A percentile compares a stretch with the other conserved stretches of the same genome.
These are phyloP conservation scores for Cacoxenus indagator DNA, from an alignment of 2,888 invertebrate genomes.

Conservation along the genomic window DNA sequence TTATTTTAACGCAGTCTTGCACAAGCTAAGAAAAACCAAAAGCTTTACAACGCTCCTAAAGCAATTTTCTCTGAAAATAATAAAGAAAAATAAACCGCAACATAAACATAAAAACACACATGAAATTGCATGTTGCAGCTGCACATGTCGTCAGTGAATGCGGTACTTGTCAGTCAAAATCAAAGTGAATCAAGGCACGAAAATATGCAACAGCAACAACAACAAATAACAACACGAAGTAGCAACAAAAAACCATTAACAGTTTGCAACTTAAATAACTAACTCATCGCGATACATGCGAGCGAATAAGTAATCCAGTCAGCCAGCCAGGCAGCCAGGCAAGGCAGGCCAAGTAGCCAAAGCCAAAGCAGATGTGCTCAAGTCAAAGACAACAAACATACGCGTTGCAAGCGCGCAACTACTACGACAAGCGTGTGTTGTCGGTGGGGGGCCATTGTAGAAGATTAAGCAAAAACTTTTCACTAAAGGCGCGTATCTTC, in stretches of 20 bases:
- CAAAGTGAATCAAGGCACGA: conserved; percentile 52
- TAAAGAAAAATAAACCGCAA: conserved; percentile 54
- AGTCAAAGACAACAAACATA: no score
- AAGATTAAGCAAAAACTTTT: conserved; percentile 63
- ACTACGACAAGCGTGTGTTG: neutral
- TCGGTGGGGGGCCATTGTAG: no score
- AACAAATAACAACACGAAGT: conserved; percentile 49
- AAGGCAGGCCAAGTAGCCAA: no score
- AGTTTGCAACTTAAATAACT: neutral
- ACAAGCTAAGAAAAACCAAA: neutral
- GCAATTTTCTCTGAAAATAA: conserved; percentile 61
- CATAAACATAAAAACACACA: conserved; percentile 25
- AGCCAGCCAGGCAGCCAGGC: no score
- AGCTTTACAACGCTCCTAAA: conserved; percentile 26
- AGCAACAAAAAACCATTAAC: neutral
- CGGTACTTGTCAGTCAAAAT: conserved; percentile 68
- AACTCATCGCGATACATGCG: neutral
- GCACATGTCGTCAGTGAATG: conserved; percentile 59
- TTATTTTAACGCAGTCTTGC: no score
- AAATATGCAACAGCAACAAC: conserved; percentile 39
- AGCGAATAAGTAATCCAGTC: no score
- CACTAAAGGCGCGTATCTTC: conserved; percentile 42
- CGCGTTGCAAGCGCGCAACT: neutral
- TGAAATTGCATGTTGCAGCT: conserved; percentile 64
- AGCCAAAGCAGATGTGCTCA: no score